Percentiles rank a stretch among this genome's conserved stretches.
Evolutionary conservation across 1,140 invertebrate species (phyloP).

Genomic region (Mesaphorura yosii): DNA sequence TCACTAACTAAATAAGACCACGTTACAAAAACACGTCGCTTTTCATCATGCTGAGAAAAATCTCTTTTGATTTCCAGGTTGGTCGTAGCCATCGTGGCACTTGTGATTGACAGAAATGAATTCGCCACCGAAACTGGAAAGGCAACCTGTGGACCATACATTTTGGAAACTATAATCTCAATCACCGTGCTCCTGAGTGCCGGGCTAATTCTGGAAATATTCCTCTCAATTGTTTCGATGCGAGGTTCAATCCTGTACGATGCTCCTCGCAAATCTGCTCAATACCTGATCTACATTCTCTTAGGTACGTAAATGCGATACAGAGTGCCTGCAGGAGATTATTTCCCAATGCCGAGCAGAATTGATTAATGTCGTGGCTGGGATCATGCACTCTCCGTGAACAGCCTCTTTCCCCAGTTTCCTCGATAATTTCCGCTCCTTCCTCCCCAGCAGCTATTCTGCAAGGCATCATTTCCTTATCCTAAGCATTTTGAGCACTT

Average conservation of each 20-base stretch:
- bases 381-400: too few species aligned
- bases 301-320: conserved; percentile 50
- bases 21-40: too few species aligned
- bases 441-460: too few species aligned
- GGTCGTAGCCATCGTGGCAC: conserved; percentile 34
- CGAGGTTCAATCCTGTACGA: conserved; percentile 71
- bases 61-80: conserved; percentile 18
- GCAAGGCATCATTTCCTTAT: too few species aligned
- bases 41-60: too few species aligned
- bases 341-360: too few species aligned
- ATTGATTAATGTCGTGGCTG: too few species aligned
- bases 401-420: too few species aligned
- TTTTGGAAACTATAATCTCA: conserved; percentile 58
- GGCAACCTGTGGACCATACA: conserved; percentile 43
- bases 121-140: conserved; percentile 34
- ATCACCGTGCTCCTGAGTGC: conserved; percentile 56
- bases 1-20: too few species aligned
- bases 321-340: too few species aligned
- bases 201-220: conserved; percentile 57
- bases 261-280: conserved; percentile 57
- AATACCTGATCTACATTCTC: conserved; percentile 68
- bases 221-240: conserved; percentile 62
- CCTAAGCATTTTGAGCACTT: too few species aligned
- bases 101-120: conserved; percentile 44
- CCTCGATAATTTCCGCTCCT: too few species aligned